A percentile compares a stretch with the other conserved stretches of the same genome.
Conservation (phyloP, 2,113 vertebrate genomes). For the Trogon melanurus region DNA sequence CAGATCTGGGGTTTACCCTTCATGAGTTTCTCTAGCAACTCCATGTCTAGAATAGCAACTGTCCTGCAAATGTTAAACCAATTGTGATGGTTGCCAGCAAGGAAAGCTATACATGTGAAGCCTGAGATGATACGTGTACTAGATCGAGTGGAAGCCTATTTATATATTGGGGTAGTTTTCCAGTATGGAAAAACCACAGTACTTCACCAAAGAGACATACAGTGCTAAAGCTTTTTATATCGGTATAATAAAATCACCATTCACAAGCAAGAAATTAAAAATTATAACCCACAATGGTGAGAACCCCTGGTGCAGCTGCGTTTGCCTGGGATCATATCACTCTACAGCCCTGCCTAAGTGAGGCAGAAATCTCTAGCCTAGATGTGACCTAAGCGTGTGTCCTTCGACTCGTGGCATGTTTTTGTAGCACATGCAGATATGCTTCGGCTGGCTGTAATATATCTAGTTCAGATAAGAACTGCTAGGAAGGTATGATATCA, state of each 20-base stretch:
- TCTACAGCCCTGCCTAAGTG: not conserved
- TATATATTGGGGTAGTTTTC: not conserved
- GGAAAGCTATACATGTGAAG: not conserved
- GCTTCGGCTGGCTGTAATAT: not conserved
- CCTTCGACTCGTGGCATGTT: not conserved
- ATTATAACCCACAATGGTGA: accelerated
- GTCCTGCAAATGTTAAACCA: not conserved
- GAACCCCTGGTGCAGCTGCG: not conserved
- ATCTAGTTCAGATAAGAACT: not conserved
- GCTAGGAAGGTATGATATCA: not conserved
- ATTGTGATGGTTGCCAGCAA: not conserved
- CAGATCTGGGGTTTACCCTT: not conserved
- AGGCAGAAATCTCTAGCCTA: conserved; percentile 1
- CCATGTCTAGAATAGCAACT: not conserved
- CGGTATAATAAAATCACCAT: not conserved
- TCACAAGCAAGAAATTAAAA: not conserved
- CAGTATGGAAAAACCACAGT: not conserved
- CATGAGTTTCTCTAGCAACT: not conserved
- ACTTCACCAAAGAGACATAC: not conserved
- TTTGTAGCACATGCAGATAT: not conserved
- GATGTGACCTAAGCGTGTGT: conserved; percentile 3
- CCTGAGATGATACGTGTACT: not conserved
- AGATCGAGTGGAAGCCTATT: not conserved
- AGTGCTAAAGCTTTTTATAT: not conserved
- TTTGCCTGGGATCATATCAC: not conserved